Evolutionary conservation across 2,888 invertebrate genomes (phyloP), one percentile per base, ranked within the genome.

Genomic region (Steinernema scapterisci): DNA sequence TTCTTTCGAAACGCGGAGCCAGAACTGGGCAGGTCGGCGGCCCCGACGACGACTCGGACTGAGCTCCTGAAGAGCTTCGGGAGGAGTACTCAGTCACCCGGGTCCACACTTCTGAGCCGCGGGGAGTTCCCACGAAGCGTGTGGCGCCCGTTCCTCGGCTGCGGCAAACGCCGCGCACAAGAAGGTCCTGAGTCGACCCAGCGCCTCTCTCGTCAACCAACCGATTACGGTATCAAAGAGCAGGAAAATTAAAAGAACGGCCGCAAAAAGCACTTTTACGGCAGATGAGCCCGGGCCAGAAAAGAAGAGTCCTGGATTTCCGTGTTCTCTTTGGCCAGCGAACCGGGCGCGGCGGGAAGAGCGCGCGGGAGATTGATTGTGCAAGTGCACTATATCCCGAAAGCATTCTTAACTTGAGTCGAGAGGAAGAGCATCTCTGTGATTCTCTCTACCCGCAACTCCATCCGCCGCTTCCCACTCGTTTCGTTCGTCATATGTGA

Each of bases 311-410:
- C n/a, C n/a, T n/a, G n/a, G n/a, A n/a, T n/a, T n/a, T n/a, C n/a
- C n/a, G n/a, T n/a, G n/a, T n/a, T n/a, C n/a, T n/a, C n/a, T 23
- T 23, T 6, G 16, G 16, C 16, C 48, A 9, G 9, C 38, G 38
- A 23, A 63, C 63, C 63, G 63, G 27, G n/a, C n/a, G n/a, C n/a
- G n/a, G n/a, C n/a, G n/a, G 48, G 31, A 63, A 63, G 11, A 3
- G 63, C 16, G n/a, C 16, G 48, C n/a, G 19, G 19, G 31, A 63
- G 63, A 63, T 63, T 63, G 63, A 63, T 63, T 63, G 63, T 63
- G 31, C 63, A 25, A 11, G 27, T 31, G 27, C 63, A 63, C 63
- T 63, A 63, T 63, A 27, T 63, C 16, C 38, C 31, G 31, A 21
- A 9, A 5, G 48, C 48, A 19, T 7, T 38, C 38, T 38, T 9